Conservation (phyloP, 2,797 vertebrate species). For the Notolabrus celidotus region DNA sequence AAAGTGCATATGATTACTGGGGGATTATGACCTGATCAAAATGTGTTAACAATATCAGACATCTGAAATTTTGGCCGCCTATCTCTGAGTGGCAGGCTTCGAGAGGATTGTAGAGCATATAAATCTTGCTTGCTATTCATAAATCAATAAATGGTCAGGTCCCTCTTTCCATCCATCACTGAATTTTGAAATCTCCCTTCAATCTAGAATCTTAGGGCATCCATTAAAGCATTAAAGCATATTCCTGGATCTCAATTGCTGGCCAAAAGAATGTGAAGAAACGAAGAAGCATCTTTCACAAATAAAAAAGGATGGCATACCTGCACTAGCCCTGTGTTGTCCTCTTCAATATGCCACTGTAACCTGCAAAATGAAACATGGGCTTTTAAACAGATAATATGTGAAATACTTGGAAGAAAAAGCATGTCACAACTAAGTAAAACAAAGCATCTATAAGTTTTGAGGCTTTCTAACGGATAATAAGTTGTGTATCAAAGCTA, state of each 20-base stretch:
- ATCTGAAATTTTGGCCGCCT: background rate
- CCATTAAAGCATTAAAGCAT: background rate
- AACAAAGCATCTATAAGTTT: too few relatives aligned
- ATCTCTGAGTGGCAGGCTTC: background rate
- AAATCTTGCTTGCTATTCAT: background rate
- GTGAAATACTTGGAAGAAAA: too few relatives aligned
- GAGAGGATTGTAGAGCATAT: slow-evolving; percentile 7
- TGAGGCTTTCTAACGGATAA: too few relatives aligned
- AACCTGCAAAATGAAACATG: too few relatives aligned
- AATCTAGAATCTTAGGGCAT: background rate
- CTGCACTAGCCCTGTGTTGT: too few relatives aligned
- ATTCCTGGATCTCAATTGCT: too few relatives aligned
- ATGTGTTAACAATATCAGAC: slow-evolving; percentile 17
- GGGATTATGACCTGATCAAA: slow-evolving; percentile 33
- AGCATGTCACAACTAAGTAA: too few relatives aligned
- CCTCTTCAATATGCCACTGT: too few relatives aligned
- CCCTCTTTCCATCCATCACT: background rate
- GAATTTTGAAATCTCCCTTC: background rate
- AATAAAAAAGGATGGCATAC: too few relatives aligned
- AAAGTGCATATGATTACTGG: slow-evolving; percentile 23
- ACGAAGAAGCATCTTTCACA: too few relatives aligned
- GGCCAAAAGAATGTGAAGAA: too few relatives aligned
- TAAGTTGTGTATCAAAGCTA: too few relatives aligned
- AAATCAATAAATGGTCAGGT: background rate
- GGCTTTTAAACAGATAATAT: slow-evolving; percentile 23